A percentile compares a stretch with the other conserved stretches of the same genome.
Evolutionary conservation across 2,888 invertebrate species (phyloP).

Genomic region (Allophyes oxyacanthae): DNA sequence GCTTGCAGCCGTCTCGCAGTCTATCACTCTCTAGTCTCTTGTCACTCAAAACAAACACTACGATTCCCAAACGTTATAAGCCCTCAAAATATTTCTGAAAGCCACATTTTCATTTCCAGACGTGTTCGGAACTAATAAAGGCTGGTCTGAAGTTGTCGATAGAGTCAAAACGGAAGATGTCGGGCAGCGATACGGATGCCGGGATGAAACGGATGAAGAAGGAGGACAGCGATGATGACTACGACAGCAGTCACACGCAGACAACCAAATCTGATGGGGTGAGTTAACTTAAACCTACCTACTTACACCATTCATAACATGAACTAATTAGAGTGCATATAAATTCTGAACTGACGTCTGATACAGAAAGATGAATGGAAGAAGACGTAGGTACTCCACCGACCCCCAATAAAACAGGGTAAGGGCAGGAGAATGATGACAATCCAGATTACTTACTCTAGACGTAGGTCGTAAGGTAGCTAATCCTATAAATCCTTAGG

Average conservation of each 20-base stretch:
- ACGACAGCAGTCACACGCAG: constrained; percentile 87
- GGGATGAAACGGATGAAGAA: constrained; percentile 86
- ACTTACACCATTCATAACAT: too few relatives aligned
- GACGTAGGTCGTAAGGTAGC: too few relatives aligned
- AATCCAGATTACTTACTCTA: too few relatives aligned
- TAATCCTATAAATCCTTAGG: too few relatives aligned
- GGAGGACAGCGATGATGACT: constrained; percentile 91
- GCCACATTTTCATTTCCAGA: constrained; percentile 85
- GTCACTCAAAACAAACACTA: neutral
- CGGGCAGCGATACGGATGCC: constrained; percentile 90
- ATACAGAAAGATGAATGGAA: too few relatives aligned
- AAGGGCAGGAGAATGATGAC: too few relatives aligned
- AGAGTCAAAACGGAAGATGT: constrained; percentile 95
- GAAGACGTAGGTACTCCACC: too few relatives aligned
- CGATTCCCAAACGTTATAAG: constrained; percentile 1
- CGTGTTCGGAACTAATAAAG: constrained; percentile 97
- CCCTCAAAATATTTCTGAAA: constrained; percentile 21
- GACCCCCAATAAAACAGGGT: too few relatives aligned
- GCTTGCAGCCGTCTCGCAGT: too few relatives aligned
- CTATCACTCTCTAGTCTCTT: too few relatives aligned
- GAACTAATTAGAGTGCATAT: too few relatives aligned
- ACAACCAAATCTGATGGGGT: constrained; percentile 89
- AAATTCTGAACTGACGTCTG: too few relatives aligned
- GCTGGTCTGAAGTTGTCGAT: constrained; percentile 96
- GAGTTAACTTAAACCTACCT: constrained; percentile 49